Evolutionary conservation across 2,797 vertebrate species (phyloP).

Genomic region (Argentina silus): DNA sequence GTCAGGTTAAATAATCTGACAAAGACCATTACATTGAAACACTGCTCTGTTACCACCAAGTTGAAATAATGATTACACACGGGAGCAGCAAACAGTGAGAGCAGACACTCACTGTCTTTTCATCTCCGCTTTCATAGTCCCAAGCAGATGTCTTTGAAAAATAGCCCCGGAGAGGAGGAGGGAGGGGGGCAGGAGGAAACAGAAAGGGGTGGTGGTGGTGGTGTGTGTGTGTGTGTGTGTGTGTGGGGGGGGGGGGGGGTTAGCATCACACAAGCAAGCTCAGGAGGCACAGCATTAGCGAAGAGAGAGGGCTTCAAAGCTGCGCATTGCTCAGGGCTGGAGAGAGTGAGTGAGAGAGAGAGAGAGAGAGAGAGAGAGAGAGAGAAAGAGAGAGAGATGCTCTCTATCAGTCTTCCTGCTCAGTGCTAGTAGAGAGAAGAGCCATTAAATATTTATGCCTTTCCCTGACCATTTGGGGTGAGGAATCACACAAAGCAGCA

Average conservation of each 20-base stretch:
- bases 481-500: background rate
- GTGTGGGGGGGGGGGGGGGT: background rate
- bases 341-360: background rate
- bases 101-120: background rate
- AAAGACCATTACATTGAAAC: background rate
- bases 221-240: no score
- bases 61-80: background rate
- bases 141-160: background rate
- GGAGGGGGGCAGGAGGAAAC: slow-evolving; percentile 4
- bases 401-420: background rate
- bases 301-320: slow-evolving; percentile 10
- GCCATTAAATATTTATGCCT: slow-evolving; percentile 1
- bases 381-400: background rate
- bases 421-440: background rate
- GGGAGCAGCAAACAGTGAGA: background rate
- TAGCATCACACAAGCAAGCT: slow-evolving; percentile 6
- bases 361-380: background rate
- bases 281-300: slow-evolving; percentile 1
- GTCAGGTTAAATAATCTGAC: background rate
- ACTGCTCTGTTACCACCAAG: background rate
- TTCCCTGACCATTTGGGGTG: background rate
- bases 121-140: slow-evolving; percentile 5
- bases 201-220: no score
- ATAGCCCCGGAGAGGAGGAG: slow-evolving; percentile 1
- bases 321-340: background rate